phyloP scores from a whole-genome alignment of 2,113 vertebrate species.

The Rhea americana region DNA sequence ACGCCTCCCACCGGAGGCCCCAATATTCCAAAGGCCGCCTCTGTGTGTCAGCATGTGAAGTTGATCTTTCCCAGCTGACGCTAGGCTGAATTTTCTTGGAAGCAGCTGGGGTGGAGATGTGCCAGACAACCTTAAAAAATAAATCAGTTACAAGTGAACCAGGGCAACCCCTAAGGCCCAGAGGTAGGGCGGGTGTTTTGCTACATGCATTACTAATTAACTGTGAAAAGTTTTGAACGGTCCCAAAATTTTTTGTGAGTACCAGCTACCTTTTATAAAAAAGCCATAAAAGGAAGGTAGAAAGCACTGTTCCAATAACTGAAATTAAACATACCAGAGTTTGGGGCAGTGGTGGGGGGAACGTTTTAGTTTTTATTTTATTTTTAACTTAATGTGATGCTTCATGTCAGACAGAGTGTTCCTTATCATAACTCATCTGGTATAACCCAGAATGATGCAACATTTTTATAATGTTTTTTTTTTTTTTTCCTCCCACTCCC shows the following conservation, averaged over 20 bases:
- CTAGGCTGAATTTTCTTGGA: slow-evolving; percentile 66
- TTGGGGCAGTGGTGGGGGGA: not conserved
- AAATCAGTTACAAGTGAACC: slow-evolving; percentile 73
- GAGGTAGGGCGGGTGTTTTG: slow-evolving; percentile 70
- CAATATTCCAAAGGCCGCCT: slow-evolving; percentile 51
- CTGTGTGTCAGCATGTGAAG: slow-evolving; percentile 72
- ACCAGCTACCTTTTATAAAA: slow-evolving; percentile 71
- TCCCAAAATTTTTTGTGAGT: slow-evolving; percentile 64
- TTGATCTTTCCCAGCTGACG: slow-evolving; percentile 74
- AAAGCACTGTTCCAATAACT: slow-evolving; percentile 56
- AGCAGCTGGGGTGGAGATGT: slow-evolving; percentile 68
- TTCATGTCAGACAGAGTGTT: slow-evolving; percentile 22
- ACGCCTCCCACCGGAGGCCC: slow-evolving; percentile 51
- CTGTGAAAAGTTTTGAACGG: slow-evolving; percentile 73
- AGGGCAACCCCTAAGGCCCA: slow-evolving; percentile 67
- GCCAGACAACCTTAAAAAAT: slow-evolving; percentile 74
- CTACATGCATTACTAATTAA: slow-evolving; percentile 74
- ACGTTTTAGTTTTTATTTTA: slow-evolving; percentile 17
- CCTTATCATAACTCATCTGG: slow-evolving; percentile 51
- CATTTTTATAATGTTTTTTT: slow-evolving; percentile 31
- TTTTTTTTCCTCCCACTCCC: not conserved
- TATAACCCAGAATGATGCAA: slow-evolving; percentile 31
- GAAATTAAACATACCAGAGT: slow-evolving; percentile 33
- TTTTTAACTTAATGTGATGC: slow-evolving; percentile 9
- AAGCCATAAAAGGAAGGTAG: slow-evolving; percentile 44